phyloP scores from a whole-genome alignment of 2,113 vertebrate species.

The Centropristis striata region DNA sequence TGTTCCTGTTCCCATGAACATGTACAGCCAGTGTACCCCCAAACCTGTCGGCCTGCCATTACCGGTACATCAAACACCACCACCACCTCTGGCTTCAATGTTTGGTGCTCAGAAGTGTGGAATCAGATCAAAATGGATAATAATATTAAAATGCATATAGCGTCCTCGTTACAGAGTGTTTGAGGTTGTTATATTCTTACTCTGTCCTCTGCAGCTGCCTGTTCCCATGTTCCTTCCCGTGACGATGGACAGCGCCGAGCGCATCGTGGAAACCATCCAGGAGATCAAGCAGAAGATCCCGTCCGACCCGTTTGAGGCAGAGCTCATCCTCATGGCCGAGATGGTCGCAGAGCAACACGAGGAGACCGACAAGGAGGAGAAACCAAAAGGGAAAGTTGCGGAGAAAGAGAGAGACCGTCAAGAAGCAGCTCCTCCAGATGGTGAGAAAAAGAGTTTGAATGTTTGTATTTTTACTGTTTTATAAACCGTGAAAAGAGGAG shows the following conservation, averaged over 20 bases:
- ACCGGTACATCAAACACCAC: slow-evolving; percentile 87
- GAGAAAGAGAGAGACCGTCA: slow-evolving; percentile 86
- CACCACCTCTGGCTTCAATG: not conserved
- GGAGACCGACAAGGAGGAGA: slow-evolving; percentile 46
- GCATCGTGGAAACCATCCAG: slow-evolving; percentile 89
- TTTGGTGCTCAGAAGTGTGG: not conserved
- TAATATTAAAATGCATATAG: too few species aligned
- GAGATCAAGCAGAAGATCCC: slow-evolving; percentile 94
- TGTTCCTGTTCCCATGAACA: slow-evolving; percentile 94
- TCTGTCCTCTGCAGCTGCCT: slow-evolving; percentile 85
- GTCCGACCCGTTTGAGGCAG: slow-evolving; percentile 92
- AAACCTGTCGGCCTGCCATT: slow-evolving; percentile 91
- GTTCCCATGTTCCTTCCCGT: slow-evolving; percentile 95
- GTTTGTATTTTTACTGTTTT: too few species aligned
- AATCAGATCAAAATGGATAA: not conserved
- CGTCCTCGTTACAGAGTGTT: not conserved
- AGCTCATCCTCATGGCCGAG: slow-evolving; percentile 98
- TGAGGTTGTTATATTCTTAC: not conserved
- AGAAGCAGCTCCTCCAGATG: slow-evolving; percentile 82
- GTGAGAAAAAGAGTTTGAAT: slow-evolving; percentile 68
- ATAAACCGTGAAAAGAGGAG: too few species aligned
- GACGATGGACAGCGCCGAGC: slow-evolving; percentile 88
- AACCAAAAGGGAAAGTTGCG: slow-evolving; percentile 16
- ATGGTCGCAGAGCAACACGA: slow-evolving; percentile 91
- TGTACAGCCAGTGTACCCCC: slow-evolving; percentile 95